Percentiles rank a stretch among this genome's conserved stretches.
Conservation (phyloP, 2,888 invertebrate species). For the Scaptomyza polygonia region DNA sequence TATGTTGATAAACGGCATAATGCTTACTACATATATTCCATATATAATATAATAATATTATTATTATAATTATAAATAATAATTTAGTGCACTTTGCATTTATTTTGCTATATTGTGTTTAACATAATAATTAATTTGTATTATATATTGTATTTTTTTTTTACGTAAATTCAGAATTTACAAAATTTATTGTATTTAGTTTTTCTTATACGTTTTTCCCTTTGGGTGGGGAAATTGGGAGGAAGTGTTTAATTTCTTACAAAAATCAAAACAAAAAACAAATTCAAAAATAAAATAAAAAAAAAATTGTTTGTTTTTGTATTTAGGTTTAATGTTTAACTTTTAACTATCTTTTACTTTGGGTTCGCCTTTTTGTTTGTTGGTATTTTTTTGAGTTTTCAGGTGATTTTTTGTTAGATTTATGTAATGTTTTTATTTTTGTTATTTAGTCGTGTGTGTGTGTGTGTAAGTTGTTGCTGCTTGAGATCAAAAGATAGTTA, state of each 20-base stretch:
- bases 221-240: background rate
- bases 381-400: constrained; percentile 34
- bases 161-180: constrained; percentile 77
- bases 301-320: background rate
- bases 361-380: constrained; percentile 46
- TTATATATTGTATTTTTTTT: constrained; percentile 44
- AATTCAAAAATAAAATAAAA: constrained; percentile 11
- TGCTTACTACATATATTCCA: constrained; percentile 26
- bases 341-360: constrained; percentile 78
- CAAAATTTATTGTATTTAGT: constrained; percentile 68
- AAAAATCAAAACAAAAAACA: constrained; percentile 36
- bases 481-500: constrained; percentile 82
- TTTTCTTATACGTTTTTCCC: constrained; percentile 32
- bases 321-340: constrained; percentile 11
- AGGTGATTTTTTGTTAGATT: constrained; percentile 28
- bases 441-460: constrained; percentile 32
- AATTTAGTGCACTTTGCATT: constrained; percentile 76
- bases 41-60: constrained; percentile 34
- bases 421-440: too few relatives aligned
- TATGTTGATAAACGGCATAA: constrained; percentile 64
- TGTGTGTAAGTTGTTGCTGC: constrained; percentile 49
- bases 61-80: constrained; percentile 68
- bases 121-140: constrained; percentile 52
- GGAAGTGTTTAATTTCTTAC: constrained; percentile 14
- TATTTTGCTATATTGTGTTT: constrained; percentile 70